phyloP scores from a whole-genome alignment of 2,797 vertebrate genomes.

The Fundulus diaphanus region DNA sequence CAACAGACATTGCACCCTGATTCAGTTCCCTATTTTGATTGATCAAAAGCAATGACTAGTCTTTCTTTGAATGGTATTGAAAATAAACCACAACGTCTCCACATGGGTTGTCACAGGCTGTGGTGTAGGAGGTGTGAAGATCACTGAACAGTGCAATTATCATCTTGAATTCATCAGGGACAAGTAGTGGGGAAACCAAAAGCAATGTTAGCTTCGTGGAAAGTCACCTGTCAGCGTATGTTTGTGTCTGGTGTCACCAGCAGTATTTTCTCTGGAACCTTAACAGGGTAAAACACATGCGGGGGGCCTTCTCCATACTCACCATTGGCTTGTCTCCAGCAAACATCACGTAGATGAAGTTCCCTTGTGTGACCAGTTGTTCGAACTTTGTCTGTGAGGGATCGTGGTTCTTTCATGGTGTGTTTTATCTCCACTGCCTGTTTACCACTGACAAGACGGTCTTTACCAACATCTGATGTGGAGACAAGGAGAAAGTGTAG shows the following conservation, averaged over 20 bases:
- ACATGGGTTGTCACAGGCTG: constrained; percentile 32
- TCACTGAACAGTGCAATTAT: background rate
- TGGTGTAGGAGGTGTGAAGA: constrained; percentile 28
- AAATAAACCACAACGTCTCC: constrained; percentile 40
- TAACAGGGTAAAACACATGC: background rate
- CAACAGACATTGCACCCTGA: background rate
- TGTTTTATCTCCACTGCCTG: constrained; percentile 92
- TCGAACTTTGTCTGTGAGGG: constrained; percentile 83
- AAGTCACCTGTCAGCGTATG: constrained; percentile 1
- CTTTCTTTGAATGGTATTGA: constrained; percentile 10
- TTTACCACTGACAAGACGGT: constrained; percentile 85
- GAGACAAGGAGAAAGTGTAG: constrained; percentile 8
- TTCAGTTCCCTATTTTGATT: constrained; percentile 41
- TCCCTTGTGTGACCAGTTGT: constrained; percentile 73
- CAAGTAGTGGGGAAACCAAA: background rate
- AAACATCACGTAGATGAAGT: constrained; percentile 70
- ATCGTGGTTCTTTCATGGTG: constrained; percentile 87
- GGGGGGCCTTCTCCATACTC: constrained; percentile 29
- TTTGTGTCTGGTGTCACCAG: background rate
- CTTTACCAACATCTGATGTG: constrained; percentile 83
- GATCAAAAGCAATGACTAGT: background rate
- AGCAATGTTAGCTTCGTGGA: background rate
- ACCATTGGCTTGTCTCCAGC: constrained; percentile 82
- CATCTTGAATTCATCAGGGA: background rate
- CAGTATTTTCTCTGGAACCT: background rate